Conservation (phyloP, 1,140 invertebrate genomes). For the Zaprionus ornatus region DNA sequence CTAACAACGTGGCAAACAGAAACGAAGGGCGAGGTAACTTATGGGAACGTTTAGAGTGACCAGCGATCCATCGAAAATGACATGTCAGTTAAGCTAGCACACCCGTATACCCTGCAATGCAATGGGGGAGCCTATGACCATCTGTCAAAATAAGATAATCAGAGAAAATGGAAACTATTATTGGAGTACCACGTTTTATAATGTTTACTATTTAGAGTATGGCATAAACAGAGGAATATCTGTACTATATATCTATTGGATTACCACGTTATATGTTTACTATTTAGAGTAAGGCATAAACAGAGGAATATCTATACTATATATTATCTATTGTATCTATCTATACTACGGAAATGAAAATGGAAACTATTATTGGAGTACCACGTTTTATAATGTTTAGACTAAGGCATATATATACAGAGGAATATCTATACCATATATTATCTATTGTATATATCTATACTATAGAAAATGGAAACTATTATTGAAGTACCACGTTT, state of each 20-base stretch:
- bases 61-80: conserved; percentile 34
- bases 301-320: too few relatives aligned
- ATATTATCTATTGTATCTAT: too few relatives aligned
- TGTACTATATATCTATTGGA: too few relatives aligned
- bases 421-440: too few relatives aligned
- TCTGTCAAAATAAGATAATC: neutral
- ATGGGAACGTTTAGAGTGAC: conserved; percentile 62
- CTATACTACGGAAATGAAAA: too few relatives aligned
- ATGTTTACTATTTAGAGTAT: too few relatives aligned
- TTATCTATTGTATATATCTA: too few relatives aligned
- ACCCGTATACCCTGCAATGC: conserved; percentile 17
- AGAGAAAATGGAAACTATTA: neutral
- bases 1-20: conserved; percentile 44
- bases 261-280: too few relatives aligned
- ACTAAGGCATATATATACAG: too few relatives aligned
- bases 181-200: neutral
- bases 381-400: too few relatives aligned
- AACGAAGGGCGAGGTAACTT: conserved; percentile 55
- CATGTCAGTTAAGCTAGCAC: neutral
- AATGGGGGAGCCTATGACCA: neutral
- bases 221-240: too few relatives aligned
- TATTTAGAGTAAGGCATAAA: too few relatives aligned
- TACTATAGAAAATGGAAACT: neutral
- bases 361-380: neutral
- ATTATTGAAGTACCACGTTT: neutral